Evolutionary conservation across 2,888 invertebrate genomes (phyloP), one percentile per base, ranked within the genome.

Genomic region (Lagria hirta): DNA sequence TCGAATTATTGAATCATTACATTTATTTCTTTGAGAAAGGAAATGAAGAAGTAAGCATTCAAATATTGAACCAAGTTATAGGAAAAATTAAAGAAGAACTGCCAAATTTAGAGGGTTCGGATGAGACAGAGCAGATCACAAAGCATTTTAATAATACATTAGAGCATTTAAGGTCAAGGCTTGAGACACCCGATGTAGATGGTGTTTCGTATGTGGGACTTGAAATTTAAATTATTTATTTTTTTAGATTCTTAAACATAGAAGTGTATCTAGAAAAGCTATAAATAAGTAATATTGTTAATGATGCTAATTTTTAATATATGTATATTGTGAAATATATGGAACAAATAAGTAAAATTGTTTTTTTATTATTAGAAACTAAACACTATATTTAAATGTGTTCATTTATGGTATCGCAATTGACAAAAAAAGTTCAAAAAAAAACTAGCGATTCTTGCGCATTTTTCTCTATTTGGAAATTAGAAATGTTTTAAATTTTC

Each of bases 121-220:
- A 96, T 62, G 98, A 98, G 70, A 92, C 94, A 16, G 96, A 98
- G 63, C 95, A 96, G 73, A 94, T 99, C 55, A 88, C 89, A 49
- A 92, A 91, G 65, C 97, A 97, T 70, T 93, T 97, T 71, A 88
- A 87, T 60, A 93, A 93, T 66, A 93, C 92, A 0, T 71, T 92
- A 62, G 86, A 87, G 52, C 91, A 92, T 64, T 76, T 93, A 56
- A 81, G 81, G 66, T 83, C 83, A 61, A 74, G 84, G 58, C 72
- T 78, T 69, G 84, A 84, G 60, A 80, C 80, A 32, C 78, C 84
- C 0, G 70, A 69, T 18, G 75, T 78, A 0, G 84, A 84, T 22
- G 78, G 78, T 0, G 66, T 80, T 2, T 79, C 80, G 0, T 85
- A 83, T 57, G 80, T 83, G 46, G 84, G 82, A 1, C 74, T 85